phyloP scores from a whole-genome alignment of 2,888 invertebrate genomes.

The Helleia helle region DNA sequence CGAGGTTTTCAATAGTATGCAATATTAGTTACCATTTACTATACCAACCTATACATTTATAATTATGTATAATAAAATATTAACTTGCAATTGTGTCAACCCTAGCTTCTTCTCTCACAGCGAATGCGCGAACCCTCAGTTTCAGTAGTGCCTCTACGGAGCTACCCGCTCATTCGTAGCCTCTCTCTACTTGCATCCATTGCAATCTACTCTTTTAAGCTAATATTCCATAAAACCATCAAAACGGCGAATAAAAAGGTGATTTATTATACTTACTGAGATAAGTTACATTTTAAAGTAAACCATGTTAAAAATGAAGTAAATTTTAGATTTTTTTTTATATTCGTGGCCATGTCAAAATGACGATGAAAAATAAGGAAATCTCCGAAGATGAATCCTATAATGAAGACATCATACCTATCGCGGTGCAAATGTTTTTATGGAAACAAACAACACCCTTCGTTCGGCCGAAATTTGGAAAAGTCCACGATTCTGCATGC shows the following conservation, averaged over 20 bases:
- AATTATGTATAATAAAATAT: no score
- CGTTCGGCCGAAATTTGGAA: conserved; percentile 94
- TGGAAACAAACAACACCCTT: conserved; percentile 99
- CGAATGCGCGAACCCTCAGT: conserved; percentile 60
- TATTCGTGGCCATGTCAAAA: neutral
- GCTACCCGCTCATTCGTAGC: conserved; percentile 21
- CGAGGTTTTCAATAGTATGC: no score
- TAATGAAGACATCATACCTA: conserved; percentile 87
- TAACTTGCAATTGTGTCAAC: no score
- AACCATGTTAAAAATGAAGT: neutral
- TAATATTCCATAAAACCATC: no score
- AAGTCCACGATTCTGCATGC: conserved; percentile 97
- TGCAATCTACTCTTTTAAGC: no score
- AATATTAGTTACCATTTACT: no score
- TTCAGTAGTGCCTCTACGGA: conserved; percentile 41
- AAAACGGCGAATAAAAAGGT: no score
- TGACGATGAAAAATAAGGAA: conserved; percentile 39
- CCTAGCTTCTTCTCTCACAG: conserved; percentile 39
- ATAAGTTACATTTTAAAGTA: neutral
- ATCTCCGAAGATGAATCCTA: conserved; percentile 74
- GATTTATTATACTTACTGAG: no score
- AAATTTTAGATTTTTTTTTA: neutral
- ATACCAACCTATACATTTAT: no score
- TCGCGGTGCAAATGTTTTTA: conserved; percentile 96
- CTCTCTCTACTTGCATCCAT: conserved; percentile 12